Base-by-base conservation (phyloP, 2,113 vertebrate species). In the Diphyllodes magnificus region DNA sequence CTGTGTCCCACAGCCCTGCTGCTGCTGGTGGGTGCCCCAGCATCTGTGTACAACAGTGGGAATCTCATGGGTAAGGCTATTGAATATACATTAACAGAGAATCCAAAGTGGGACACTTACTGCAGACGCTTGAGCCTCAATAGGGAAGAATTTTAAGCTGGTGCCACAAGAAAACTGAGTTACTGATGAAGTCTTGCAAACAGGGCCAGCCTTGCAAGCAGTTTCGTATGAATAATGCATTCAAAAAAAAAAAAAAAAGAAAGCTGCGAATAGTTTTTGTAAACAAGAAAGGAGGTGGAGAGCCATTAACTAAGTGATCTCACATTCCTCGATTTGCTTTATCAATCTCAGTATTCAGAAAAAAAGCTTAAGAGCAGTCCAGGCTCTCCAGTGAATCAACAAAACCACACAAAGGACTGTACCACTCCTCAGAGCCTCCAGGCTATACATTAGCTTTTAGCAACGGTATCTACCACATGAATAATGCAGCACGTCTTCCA, bases 401-500 rank as follows among this genome's bases (percentile, higher is more conserved):
- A 66, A 90, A 91, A 88, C 39, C 78, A 69, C 82, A 94, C 66
- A 95, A 93, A 96, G 92, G 82, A 57, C 88, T 37, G 25, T 69
- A 90, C 79, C 93, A 80, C 66, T 92, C 65, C 64, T 76, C 82
- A 69, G 66, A 93, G 92, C 92, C 92, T 80, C 54, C 50, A 53
- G 90, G 88, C 93, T 95, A 63, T 80, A 75, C 95, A 93, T 95
- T 96, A 96, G 92, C 92, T 96, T 96, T 96, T 94, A 93, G 92
- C 82, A 57, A 92, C 73, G 85, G 82, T 94, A 94, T 77, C 93
- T 94, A 63, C 65, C 47, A 44, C 82, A 96, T 95, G 93, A 96
- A 96, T 96, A 96, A 96, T 96, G 92, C 93, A 96, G 79, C 39
- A 77, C 1, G 7, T 90, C 82, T 87, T 93, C 85, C 85, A 92